These are phyloP conservation scores for Riparia riparia DNA, from an alignment of 2,113 vertebrate genomes.

Conservation along the genomic window DNA sequence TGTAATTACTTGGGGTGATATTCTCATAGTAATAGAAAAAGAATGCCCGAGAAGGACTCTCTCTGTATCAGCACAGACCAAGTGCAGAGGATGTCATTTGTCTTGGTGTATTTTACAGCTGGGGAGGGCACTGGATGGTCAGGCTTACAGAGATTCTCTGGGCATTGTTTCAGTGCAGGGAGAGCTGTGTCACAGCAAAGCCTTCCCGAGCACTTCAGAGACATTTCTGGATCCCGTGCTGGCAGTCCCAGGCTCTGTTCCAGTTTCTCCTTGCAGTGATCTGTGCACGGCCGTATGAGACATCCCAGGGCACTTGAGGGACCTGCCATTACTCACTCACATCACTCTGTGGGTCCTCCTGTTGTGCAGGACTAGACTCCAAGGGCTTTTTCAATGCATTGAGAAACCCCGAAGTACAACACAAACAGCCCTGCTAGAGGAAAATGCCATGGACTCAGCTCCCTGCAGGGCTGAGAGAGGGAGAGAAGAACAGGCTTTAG, in stretches of 20 bases:
- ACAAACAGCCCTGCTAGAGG: background rate
- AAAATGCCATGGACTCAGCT: rapidly evolving
- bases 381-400: background rate
- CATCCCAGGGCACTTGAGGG: background rate
- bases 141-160: background rate
- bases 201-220: background rate
- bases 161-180: rapidly evolving
- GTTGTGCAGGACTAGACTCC: background rate
- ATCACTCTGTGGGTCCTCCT: background rate
- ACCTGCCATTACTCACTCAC: background rate
- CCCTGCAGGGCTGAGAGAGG: background rate
- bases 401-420: background rate
- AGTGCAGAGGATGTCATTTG: background rate
- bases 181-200: background rate
- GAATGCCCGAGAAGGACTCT: background rate
- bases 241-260: background rate
- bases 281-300: rapidly evolving
- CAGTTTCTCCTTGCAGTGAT: background rate
- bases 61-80: background rate
- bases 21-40: background rate
- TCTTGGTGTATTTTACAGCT: background rate
- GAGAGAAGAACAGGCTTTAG: background rate
- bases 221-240: background rate
- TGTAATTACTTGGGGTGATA: background rate
- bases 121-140: background rate